Conservation (phyloP, 2,113 vertebrate genomes). For the Lathamus discolor region DNA sequence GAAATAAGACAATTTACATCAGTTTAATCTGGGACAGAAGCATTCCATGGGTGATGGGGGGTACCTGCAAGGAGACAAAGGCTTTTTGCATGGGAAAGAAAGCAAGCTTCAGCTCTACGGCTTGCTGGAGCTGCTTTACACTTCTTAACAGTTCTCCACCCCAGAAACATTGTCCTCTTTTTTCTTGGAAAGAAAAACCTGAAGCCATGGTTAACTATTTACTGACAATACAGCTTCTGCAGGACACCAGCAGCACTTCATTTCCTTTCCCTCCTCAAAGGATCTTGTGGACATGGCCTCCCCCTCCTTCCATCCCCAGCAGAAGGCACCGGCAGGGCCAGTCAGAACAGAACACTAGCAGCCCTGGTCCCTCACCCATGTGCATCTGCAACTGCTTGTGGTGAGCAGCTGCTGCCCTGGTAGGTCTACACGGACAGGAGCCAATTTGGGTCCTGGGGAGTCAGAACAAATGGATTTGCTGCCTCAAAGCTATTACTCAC, state of each 20-base stretch:
- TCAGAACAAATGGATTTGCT: neutral
- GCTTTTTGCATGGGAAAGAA: neutral
- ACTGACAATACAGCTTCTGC: fast-evolving
- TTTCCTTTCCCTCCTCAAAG: neutral
- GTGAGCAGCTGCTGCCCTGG: neutral
- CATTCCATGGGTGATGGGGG: neutral
- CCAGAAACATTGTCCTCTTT: neutral
- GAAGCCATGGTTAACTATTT: neutral
- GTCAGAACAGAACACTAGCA: neutral
- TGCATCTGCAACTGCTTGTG: fast-evolving
- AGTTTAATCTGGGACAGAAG: neutral
- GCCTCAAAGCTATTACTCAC: neutral
- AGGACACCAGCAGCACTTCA: neutral
- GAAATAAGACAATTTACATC: neutral
- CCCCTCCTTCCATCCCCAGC: neutral
- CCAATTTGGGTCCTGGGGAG: neutral
- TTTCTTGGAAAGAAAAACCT: neutral
- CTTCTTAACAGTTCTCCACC: neutral
- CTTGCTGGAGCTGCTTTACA: neutral
- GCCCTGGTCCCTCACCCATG: neutral
- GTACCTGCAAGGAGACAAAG: neutral
- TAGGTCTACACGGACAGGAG: neutral
- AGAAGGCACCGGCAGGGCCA: fast-evolving
- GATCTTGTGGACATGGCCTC: fast-evolving
- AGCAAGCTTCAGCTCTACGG: neutral